Evolutionary conservation across 2,113 vertebrate genomes (phyloP).

Genomic region (Megatriorchis doriae): DNA sequence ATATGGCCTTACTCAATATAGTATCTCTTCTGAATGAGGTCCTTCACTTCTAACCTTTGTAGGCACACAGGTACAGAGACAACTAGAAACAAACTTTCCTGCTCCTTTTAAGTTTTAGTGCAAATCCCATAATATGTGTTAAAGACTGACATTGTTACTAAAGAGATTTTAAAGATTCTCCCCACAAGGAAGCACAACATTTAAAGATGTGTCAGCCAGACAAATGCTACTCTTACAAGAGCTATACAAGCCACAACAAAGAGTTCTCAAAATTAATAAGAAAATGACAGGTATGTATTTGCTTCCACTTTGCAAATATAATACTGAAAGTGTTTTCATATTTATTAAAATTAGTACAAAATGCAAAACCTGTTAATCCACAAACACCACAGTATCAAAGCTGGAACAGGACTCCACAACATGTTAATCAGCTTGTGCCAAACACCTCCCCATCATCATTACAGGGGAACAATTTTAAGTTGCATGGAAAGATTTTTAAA

Average conservation of each 20-base stretch:
- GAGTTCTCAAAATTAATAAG: neutral
- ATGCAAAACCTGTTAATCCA: conserved; percentile 40
- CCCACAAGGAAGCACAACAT: neutral
- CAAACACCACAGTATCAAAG: neutral
- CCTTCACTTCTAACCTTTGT: neutral
- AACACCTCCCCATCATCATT: neutral
- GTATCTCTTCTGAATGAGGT: neutral
- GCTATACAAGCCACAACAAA: neutral
- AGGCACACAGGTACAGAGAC: neutral
- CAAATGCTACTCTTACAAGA: neutral
- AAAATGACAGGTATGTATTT: neutral
- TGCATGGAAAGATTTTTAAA: neutral
- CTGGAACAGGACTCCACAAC: neutral
- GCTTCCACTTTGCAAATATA: conserved; percentile 11
- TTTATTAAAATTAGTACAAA: conserved; percentile 9
- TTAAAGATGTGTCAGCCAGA: neutral
- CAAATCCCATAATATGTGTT: no score
- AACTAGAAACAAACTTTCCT: neutral
- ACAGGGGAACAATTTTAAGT: neutral
- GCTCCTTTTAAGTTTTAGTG: neutral
- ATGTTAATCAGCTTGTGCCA: neutral
- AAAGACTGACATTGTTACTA: neutral
- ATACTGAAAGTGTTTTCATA: neutral
- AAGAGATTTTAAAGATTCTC: neutral
- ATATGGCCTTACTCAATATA: neutral